These are phyloP conservation scores for Paedocypris micromegethes DNA, from an alignment of 2,797 vertebrate species.

Conservation along the genomic window DNA sequence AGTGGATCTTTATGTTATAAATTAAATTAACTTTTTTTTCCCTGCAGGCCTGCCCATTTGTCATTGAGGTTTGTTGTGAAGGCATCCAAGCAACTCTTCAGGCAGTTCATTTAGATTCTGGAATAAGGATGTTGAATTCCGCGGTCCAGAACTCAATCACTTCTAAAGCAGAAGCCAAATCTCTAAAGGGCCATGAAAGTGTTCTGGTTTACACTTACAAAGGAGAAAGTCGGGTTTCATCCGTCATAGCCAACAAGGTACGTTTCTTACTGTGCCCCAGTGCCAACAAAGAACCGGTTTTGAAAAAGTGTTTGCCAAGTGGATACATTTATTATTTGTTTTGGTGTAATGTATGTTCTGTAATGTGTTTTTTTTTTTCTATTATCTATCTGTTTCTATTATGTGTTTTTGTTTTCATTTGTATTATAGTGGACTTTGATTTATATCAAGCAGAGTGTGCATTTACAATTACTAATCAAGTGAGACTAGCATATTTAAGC, in stretches of 20 bases:
- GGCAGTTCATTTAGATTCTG: constrained; percentile 68
- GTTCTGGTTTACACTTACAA: constrained; percentile 73
- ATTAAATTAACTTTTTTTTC: not conserved
- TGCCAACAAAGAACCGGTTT: too few relatives aligned
- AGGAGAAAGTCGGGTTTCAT: constrained; percentile 75
- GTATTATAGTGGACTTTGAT: too few relatives aligned
- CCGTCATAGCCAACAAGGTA: constrained; percentile 89
- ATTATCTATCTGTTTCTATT: too few relatives aligned
- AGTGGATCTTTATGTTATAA: not conserved
- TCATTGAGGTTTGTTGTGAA: constrained; percentile 75
- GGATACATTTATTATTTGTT: too few relatives aligned
- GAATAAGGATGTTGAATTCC: constrained; percentile 73
- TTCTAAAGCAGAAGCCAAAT: constrained; percentile 66
- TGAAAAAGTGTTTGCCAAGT: too few relatives aligned
- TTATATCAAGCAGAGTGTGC: too few relatives aligned
- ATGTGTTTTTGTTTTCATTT: too few relatives aligned
- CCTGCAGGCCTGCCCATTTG: constrained; percentile 84
- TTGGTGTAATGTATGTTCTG: too few relatives aligned
- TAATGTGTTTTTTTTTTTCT: too few relatives aligned
- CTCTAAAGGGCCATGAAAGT: constrained; percentile 72
- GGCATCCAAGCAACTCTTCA: constrained; percentile 70
- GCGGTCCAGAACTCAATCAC: constrained; percentile 77
- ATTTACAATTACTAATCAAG: too few relatives aligned
- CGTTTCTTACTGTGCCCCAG: not conserved
- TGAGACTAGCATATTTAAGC: not conserved